phyloP scores from a whole-genome alignment of 2,113 vertebrate species.

The Acanthochromis polyacanthus region DNA sequence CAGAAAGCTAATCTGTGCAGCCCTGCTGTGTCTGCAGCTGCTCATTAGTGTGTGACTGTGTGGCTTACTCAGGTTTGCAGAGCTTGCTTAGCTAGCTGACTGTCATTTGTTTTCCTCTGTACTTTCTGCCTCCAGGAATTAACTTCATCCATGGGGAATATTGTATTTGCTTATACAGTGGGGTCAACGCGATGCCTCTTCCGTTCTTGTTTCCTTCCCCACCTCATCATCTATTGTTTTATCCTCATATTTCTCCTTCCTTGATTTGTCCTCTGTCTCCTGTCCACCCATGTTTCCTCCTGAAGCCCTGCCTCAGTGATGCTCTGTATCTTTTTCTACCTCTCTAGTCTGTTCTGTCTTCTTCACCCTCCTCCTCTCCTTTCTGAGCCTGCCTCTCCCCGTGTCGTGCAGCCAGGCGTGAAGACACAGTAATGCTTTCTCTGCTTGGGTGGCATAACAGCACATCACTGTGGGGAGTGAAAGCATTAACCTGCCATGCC shows the following conservation, averaged over 20 bases:
- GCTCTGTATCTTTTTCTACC: slow-evolving; percentile 54
- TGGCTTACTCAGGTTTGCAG: slow-evolving; percentile 66
- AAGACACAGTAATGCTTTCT: slow-evolving; percentile 85
- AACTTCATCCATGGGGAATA: slow-evolving; percentile 48
- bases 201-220: slow-evolving; percentile 37
- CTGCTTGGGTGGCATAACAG: slow-evolving; percentile 82
- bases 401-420: slow-evolving; percentile 79
- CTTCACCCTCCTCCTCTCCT: slow-evolving; percentile 49
- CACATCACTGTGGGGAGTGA: slow-evolving; percentile 81
- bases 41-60: slow-evolving; percentile 73
- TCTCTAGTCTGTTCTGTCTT: slow-evolving; percentile 52
- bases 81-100: slow-evolving; percentile 66
- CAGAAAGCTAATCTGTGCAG: slow-evolving; percentile 57
- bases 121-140: slow-evolving; percentile 65
- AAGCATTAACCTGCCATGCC: slow-evolving; percentile 79
- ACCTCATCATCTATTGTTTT: slow-evolving; percentile 38
- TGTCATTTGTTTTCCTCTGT: slow-evolving; percentile 73
- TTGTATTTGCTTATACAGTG: slow-evolving; percentile 27
- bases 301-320: slow-evolving; percentile 45
- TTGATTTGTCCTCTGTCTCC: slow-evolving; percentile 18
- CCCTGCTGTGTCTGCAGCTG: slow-evolving; percentile 72
- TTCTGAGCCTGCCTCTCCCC: slow-evolving; percentile 62
- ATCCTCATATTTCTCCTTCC: slow-evolving; percentile 17
- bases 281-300: slow-evolving; percentile 35
- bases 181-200: slow-evolving; percentile 37